Conservation (phyloP, 2,113 vertebrate genomes). For the Pelmatolapia mariae region DNA sequence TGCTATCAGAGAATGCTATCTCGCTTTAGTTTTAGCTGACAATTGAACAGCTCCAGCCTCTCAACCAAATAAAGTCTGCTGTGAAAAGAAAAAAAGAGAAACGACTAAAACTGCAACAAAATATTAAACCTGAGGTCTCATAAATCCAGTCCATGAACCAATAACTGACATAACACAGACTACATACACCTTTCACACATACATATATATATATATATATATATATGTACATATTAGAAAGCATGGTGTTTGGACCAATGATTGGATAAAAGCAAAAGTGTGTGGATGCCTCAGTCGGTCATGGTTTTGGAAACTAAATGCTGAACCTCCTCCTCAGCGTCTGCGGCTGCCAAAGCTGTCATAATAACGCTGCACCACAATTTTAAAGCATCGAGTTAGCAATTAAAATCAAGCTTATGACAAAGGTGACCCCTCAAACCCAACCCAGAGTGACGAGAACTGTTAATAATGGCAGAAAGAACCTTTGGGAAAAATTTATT, state of each 20-base stretch:
- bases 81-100: background rate
- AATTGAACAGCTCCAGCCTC: background rate
- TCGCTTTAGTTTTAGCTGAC: background rate
- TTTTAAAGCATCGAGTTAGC: background rate
- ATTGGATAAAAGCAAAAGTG: background rate
- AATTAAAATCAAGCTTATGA: background rate
- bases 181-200: no score
- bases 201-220: background rate
- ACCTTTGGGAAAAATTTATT: accelerated
- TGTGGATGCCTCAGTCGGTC: background rate
- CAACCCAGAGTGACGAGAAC: accelerated
- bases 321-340: background rate
- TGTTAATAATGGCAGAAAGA: background rate
- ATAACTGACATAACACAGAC: no score
- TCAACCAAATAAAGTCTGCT: background rate
- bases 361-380: background rate
- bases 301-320: background rate
- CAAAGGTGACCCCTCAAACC: background rate
- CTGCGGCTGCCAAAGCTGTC: accelerated
- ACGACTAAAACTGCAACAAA: no score
- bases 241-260: background rate
- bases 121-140: no score
- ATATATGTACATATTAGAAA: background rate
- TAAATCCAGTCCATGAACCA: no score
- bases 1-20: background rate